Evolutionary conservation across 2,113 vertebrate species (phyloP), one percentile per base, ranked within the genome.

Genomic region (Leptocoma aspasia): DNA sequence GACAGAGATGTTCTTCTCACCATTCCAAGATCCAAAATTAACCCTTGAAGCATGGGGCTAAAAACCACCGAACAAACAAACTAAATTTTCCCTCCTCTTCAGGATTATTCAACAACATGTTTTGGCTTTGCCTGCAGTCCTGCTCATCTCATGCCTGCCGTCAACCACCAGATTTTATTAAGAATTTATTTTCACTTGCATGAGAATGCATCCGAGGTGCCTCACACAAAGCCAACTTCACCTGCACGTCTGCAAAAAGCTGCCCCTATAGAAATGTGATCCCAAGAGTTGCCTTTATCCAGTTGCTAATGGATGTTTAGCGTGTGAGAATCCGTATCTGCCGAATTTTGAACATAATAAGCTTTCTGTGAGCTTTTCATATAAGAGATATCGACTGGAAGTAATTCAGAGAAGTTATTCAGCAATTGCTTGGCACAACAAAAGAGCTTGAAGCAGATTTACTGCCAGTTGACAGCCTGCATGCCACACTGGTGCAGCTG

Each of bases 351-450:
- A 91, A 61, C 68, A 88, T 44, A 87, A 91, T 87, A 69, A 90
- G 76, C 59, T 95, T 88, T 87, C 84, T 70, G 53, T 59, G 52
- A 81, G 88, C 75, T 93, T 93, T 90, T 93, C 68, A 60, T 87
- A 27, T 23, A 39, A 61, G 47, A 71, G 72, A 86, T 86, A 90
- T 78, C 42, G 31, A 91, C 95, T 92, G 91, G 80, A 96, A 95
- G 80, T 88, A 90, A 92, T 95, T 96, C 92, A 83, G 66, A 77
- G 79, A 93, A 95, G 80, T 95, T 95, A 90, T 92, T 95, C 92
- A 90, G 71, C 71, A 68, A 78, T 52, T 13, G 28, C 68, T 95
- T 90, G 66, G 85, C 83, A 93, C 72, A 90, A 94, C 88, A 96
- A 83, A 94, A 77, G 92, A 71, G 82, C 88, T 22, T 56, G 60